Percentiles rank a stretch among this genome's conserved stretches.
phyloP scores from a whole-genome alignment of 1,140 invertebrate species.

The Gonioctena quinquepunctata region DNA sequence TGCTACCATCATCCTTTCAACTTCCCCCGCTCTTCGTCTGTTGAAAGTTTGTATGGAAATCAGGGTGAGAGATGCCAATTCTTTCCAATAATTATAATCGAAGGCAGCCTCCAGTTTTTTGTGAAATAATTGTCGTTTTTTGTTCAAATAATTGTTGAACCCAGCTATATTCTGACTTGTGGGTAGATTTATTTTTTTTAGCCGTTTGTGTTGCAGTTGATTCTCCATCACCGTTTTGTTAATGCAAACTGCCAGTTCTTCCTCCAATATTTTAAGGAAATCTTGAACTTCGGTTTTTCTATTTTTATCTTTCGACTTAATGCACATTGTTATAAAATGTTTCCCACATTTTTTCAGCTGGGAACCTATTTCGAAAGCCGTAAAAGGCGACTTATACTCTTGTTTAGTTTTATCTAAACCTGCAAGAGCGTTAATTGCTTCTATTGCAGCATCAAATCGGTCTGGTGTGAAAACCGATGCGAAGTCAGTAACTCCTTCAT shows the following conservation, averaged over 20 bases:
- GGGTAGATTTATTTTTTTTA: not conserved
- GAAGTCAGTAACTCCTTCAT: not conserved
- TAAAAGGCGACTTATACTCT: not conserved
- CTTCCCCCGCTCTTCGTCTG: not conserved
- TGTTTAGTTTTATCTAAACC: not conserved
- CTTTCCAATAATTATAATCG: not conserved
- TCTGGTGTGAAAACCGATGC: not conserved
- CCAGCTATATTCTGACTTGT: not conserved
- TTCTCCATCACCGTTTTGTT: slow-evolving; percentile 3
- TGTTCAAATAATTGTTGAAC: not conserved
- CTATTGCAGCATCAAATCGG: not conserved
- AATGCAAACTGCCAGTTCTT: not conserved
- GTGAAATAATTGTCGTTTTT: not conserved
- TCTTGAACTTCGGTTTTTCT: not conserved
- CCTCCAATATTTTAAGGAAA: slow-evolving; percentile 10
- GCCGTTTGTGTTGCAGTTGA: slow-evolving; percentile 8
- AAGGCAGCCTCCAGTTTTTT: not conserved
- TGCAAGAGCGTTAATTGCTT: not conserved
- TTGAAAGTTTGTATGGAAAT: slow-evolving; percentile 12
- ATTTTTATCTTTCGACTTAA: not conserved
- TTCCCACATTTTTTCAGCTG: not conserved
- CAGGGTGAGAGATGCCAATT: not conserved
- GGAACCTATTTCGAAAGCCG: slow-evolving; percentile 1
- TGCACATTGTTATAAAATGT: not conserved
- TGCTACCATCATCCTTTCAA: not conserved